Percentiles rank a stretch among this genome's conserved stretches.
Evolutionary conservation across 2,888 invertebrate species (phyloP).

Genomic region (Acanthosepion pharaonis): DNA sequence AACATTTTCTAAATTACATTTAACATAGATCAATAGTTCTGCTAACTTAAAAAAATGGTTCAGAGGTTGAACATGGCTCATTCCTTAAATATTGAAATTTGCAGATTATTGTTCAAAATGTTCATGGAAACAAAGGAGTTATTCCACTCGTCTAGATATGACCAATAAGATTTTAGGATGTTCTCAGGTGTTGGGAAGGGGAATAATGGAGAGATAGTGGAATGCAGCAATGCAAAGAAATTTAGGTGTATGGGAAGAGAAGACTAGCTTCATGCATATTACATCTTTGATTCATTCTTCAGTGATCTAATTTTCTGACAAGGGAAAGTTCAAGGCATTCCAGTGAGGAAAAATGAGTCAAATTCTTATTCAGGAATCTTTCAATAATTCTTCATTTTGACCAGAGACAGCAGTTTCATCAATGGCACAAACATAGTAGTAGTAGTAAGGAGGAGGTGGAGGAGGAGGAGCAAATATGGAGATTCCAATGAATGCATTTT

Average conservation of each 20-base stretch:
- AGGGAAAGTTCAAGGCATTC: conserved; percentile 33
- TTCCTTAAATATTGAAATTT: background rate
- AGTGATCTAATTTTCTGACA: conserved; percentile 33
- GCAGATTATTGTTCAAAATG: background rate
- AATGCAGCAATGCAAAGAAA: conserved; percentile 10
- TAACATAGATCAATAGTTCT: too few species aligned
- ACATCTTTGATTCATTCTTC: conserved; percentile 14
- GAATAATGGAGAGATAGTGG: background rate
- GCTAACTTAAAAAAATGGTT: too few species aligned
- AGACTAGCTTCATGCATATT: background rate
- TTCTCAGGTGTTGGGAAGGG: background rate
- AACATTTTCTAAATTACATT: too few species aligned
- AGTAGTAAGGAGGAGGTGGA: background rate
- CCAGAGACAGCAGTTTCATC: background rate
- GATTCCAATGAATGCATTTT: background rate
- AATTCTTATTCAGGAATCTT: conserved; percentile 7
- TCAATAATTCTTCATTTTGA: background rate
- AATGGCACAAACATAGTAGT: background rate
- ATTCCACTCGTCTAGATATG: background rate
- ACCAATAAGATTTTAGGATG: background rate
- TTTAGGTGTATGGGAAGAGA: background rate
- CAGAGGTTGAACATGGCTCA: background rate
- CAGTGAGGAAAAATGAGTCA: conserved; percentile 33
- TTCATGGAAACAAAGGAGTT: background rate
- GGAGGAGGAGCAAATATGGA: background rate